phyloP scores from a whole-genome alignment of 1,140 invertebrate genomes.

The Archivesica marissinica region DNA sequence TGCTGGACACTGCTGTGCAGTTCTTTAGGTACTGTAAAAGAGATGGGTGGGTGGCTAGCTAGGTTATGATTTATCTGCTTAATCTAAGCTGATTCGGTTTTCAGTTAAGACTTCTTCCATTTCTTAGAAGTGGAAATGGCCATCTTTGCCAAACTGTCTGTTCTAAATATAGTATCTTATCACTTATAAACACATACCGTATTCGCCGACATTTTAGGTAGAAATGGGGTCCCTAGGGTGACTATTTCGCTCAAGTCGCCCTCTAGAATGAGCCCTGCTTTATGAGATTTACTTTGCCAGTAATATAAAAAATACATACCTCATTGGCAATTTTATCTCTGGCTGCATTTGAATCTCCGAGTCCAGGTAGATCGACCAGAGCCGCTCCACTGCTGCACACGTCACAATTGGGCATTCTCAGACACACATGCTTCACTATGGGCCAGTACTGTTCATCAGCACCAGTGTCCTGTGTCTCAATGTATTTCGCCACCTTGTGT shows the following conservation, averaged over 20 bases:
- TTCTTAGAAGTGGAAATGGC: too few relatives aligned
- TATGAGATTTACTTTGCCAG: too few relatives aligned
- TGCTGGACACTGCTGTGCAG: too few relatives aligned
- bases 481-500: slow-evolving; percentile 63
- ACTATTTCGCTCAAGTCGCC: too few relatives aligned
- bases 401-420: slow-evolving; percentile 67
- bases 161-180: too few relatives aligned
- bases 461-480: slow-evolving; percentile 65
- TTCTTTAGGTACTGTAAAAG: not conserved
- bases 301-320: slow-evolving; percentile 53
- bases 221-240: too few relatives aligned
- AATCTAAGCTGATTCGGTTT: not conserved
- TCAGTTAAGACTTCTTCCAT: not conserved
- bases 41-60: not conserved
- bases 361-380: slow-evolving; percentile 73
- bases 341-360: slow-evolving; percentile 73
- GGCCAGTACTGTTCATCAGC: slow-evolving; percentile 71
- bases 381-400: slow-evolving; percentile 68
- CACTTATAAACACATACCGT: too few relatives aligned
- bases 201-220: too few relatives aligned
- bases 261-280: too few relatives aligned
- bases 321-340: slow-evolving; percentile 71
- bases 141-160: too few relatives aligned
- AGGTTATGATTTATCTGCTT: not conserved
- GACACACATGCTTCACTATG: slow-evolving; percentile 68